These are phyloP conservation scores for Grammomys dolichurus DNA, from an alignment of 2,113 vertebrate species.

Conservation along the genomic window DNA sequence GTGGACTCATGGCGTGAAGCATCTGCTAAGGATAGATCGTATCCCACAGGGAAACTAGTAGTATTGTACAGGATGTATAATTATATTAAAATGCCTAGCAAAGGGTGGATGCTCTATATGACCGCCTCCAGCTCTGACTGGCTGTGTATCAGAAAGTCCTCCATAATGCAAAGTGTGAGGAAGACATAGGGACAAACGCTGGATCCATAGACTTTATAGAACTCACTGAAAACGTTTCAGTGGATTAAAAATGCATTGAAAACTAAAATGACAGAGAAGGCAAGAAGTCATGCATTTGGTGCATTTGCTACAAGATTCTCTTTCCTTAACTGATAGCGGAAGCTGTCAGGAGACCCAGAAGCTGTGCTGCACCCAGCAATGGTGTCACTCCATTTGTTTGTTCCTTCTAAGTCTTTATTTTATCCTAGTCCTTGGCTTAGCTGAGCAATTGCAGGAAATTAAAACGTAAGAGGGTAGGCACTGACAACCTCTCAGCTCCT, in stretches of 20 bases:
- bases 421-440: background rate
- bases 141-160: background rate
- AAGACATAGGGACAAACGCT: conserved; percentile 15
- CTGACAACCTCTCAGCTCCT: background rate
- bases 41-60: background rate
- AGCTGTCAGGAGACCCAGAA: conserved; percentile 26
- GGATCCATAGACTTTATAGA: background rate
- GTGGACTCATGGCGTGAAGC: background rate
- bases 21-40: background rate
- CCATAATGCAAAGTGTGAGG: background rate
- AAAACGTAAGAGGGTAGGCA: background rate
- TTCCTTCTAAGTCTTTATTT: background rate
- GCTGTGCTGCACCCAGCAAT: background rate
- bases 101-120: background rate
- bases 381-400: background rate
- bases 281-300: conserved; percentile 61
- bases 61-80: background rate
- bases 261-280: conserved; percentile 15
- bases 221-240: conserved; percentile 31
- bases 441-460: background rate
- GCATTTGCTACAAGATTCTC: conserved; percentile 55
- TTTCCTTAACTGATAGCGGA: conserved; percentile 54
- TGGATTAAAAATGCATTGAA: conserved; percentile 45
- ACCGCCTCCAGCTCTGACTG: background rate
- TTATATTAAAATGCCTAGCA: background rate